Evolutionary conservation across 2,888 invertebrate species (phyloP).

Genomic region (Incurvaria masculella): DNA sequence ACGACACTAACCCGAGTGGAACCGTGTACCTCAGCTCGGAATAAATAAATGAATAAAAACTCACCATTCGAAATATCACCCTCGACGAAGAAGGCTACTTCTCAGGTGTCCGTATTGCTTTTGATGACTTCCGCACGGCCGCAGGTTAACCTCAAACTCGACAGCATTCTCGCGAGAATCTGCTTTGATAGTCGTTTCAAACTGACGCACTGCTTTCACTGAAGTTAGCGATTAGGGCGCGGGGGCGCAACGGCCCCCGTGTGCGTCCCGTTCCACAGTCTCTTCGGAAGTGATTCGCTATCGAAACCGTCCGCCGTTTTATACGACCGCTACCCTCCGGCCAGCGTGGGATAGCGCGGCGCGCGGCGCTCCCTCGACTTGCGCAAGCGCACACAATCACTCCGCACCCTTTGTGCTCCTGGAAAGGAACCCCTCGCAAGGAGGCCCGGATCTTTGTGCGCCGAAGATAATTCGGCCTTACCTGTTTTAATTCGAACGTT

Average conservation of each 20-base stretch:
- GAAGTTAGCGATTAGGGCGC: no score
- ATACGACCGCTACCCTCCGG: constrained; percentile 31
- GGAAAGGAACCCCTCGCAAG: constrained; percentile 47
- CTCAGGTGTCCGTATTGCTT: no score
- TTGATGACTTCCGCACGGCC: no score
- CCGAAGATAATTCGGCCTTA: not conserved
- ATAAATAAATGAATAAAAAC: no score
- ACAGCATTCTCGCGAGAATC: no score
- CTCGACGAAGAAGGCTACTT: no score
- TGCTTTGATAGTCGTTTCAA: no score
- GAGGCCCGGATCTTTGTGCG: constrained; percentile 25
- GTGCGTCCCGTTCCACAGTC: not conserved
- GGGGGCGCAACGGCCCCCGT: not conserved
- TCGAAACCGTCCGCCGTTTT: constrained; percentile 26
- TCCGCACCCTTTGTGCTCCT: constrained; percentile 40
- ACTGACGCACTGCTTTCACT: no score
- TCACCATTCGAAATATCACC: no score
- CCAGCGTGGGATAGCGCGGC: constrained; percentile 42
- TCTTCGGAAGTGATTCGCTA: constrained; percentile 36
- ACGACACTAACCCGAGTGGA: no score
- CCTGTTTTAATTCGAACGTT: not conserved
- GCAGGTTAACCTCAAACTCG: no score
- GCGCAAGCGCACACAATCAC: constrained; percentile 46
- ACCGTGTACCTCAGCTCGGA: no score
- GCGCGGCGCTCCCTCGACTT: constrained; percentile 43